These are phyloP conservation scores for Petaurus breviceps DNA, from an alignment of 2,113 vertebrate species.

Conservation along the genomic window DNA sequence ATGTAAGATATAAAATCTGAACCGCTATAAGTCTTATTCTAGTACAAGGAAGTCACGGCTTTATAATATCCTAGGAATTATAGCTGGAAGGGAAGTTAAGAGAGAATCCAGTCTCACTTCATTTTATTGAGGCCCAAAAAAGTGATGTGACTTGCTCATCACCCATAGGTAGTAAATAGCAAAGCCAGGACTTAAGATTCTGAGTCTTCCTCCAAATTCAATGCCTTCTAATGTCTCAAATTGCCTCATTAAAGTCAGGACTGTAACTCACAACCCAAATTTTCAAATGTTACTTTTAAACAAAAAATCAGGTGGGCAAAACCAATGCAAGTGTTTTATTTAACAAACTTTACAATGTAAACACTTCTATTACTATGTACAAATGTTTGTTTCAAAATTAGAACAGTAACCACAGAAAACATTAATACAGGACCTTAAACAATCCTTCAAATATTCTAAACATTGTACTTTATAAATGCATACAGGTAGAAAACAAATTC, in stretches of 20 bases:
- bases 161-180: neutral
- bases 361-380: slow-evolving; percentile 61
- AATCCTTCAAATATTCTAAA: slow-evolving; percentile 47
- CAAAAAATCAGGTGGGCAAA: neutral
- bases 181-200: neutral
- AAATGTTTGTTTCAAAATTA: slow-evolving; percentile 66
- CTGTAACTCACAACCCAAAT: neutral
- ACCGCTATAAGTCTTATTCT: neutral
- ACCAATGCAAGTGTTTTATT: slow-evolving; percentile 68
- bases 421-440: slow-evolving; percentile 45
- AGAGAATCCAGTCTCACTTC: neutral
- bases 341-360: slow-evolving; percentile 64
- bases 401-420: slow-evolving; percentile 64
- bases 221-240: neutral
- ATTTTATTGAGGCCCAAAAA: neutral
- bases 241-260: neutral
- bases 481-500: slow-evolving; percentile 34
- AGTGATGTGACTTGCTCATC: neutral
- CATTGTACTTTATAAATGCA: slow-evolving; percentile 47
- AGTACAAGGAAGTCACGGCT: neutral
- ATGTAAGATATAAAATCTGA: neutral
- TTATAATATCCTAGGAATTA: neutral
- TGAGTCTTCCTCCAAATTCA: neutral
- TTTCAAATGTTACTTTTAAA: neutral
- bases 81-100: neutral